Percentiles rank a stretch among this genome's conserved stretches.
These are phyloP conservation scores for Archivesica marissinica DNA, from an alignment of 1,140 invertebrate genomes.

Conservation along the genomic window DNA sequence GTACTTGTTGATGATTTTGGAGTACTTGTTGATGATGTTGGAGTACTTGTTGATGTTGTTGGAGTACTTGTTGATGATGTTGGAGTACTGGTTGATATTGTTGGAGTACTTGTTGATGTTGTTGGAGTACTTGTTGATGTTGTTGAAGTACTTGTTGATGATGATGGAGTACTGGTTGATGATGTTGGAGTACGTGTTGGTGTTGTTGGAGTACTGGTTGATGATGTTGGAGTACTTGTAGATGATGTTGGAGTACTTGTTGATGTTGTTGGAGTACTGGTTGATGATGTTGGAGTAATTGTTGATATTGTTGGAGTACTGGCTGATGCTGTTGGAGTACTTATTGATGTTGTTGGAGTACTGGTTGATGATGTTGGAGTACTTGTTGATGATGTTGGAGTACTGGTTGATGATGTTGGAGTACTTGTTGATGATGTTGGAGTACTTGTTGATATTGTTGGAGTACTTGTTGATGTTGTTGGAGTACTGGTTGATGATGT, in stretches of 20 bases:
- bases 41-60: not conserved
- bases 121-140: not conserved
- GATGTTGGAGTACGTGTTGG: not conserved
- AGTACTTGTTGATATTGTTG: not conserved
- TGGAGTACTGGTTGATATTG: not conserved
- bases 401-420: not conserved
- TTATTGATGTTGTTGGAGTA: not conserved
- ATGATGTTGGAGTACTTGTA: not conserved
- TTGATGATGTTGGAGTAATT: not conserved
- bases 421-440: not conserved
- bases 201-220: not conserved
- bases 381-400: not conserved
- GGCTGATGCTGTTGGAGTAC: not conserved
- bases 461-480: not conserved
- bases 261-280: not conserved
- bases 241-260: not conserved
- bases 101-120: not conserved
- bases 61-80: not conserved
- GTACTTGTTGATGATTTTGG: not conserved
- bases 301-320: not conserved
- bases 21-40: not conserved
- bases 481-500: not conserved
- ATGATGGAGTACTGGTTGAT: not conserved
- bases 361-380: not conserved
- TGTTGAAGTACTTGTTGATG: no score